Evolutionary conservation across 2,797 vertebrate species (phyloP), one percentile per base, ranked within the genome.

Genomic region (Hephaestus fuliginosus): DNA sequence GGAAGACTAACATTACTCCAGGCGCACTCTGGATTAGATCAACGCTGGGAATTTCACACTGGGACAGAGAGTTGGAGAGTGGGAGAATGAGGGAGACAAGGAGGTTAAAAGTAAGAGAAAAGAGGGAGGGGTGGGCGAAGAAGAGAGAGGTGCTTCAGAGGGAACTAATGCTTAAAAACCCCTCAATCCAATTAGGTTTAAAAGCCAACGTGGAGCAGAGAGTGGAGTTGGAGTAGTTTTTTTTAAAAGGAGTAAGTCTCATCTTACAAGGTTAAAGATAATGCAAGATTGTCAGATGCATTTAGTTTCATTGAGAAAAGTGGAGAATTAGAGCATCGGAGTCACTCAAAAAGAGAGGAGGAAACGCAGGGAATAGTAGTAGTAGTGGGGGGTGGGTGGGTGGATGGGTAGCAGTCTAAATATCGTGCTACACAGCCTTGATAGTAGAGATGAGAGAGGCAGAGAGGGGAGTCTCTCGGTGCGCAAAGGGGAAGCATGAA

Each of bases 1-100:
- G 94, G 93, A 96, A 96, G 95, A 95, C 95, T 95, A 96, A 96
- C 96, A 95, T 95, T 94, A 92, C 94, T 92, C 91, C 91, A 92
- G 94, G 94, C 92, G 90, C 84, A 80, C 88, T 92, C 93, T 91
- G 93, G 92, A 94, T 94, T 94, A 94, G 90, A 94, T 94, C 94
- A 94, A 92, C 92, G 91, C 88, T 92, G 92, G 89, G 93, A 93
- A 93, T 93, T 83, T 94, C 87, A 82, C 85, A 89, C 87, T 78
- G 87, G 60, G 81, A 78, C 70, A 83, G 92, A 88, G 76, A 64
- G 86, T 89, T 85, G 82, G 7, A 87, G 84, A 86, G 75, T 51
- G 65, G 74, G 70, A 77, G 82, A 81, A 78, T 64, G 87, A 90
- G 86, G 81, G 86, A 88, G 88, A 93, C 76, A 62, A 64, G 65